These are phyloP conservation scores for Cheiracanthium punctorium DNA, from an alignment of 2,888 invertebrate species.

Conservation along the genomic window DNA sequence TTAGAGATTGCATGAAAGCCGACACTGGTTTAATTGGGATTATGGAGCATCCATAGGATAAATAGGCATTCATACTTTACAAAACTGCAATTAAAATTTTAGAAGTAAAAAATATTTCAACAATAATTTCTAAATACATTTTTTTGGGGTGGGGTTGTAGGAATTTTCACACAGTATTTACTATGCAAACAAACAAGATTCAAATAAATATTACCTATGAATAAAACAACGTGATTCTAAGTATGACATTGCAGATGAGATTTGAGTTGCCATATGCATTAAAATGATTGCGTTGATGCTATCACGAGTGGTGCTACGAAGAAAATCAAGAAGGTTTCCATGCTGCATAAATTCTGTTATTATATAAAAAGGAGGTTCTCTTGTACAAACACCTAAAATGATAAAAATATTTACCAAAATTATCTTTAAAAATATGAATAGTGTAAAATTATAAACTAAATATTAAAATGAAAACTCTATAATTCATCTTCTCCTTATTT, in stretches of 20 bases:
- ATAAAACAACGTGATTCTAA: slow-evolving; percentile 96
- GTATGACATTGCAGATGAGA: slow-evolving; percentile 99
- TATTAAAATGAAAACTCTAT: too few species aligned
- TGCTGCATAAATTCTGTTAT: slow-evolving; percentile 99
- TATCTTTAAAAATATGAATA: background rate
- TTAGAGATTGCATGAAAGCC: too few species aligned
- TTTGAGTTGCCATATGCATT: slow-evolving; percentile 99
- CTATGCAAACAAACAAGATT: background rate
- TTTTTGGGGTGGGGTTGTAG: too few species aligned
- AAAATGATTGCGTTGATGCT: slow-evolving; percentile 95
- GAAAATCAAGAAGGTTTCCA: slow-evolving; percentile 96
- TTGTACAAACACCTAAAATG: slow-evolving; percentile 88
- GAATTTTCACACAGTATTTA: background rate
- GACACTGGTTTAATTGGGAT: too few species aligned
- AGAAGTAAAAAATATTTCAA: too few species aligned
- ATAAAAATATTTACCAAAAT: background rate
- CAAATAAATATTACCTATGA: slow-evolving; percentile 78
- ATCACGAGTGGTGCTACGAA: slow-evolving; percentile 85
- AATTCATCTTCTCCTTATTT: too few species aligned
- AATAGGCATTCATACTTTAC: too few species aligned
- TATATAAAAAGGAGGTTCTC: slow-evolving; percentile 99
- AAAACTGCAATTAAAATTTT: too few species aligned
- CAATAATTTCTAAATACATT: too few species aligned
- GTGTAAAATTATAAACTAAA: too few species aligned
- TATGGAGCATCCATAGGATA: too few species aligned